These are phyloP conservation scores for Nomada fabriciana DNA, from an alignment of 2,888 invertebrate species.

Conservation along the genomic window DNA sequence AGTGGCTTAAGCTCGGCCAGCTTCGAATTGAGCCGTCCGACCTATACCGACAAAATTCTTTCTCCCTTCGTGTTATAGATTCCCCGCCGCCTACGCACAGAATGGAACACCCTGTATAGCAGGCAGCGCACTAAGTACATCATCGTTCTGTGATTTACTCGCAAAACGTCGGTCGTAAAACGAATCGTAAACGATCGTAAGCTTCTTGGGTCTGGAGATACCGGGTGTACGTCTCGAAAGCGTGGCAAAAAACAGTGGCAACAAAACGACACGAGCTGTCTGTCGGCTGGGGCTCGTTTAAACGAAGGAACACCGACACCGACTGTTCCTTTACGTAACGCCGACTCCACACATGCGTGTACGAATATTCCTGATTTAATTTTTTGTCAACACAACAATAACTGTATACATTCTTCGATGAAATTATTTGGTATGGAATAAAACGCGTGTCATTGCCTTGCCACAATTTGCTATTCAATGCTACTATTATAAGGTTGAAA, in stretches of 20 bases:
- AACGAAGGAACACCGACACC: not conserved
- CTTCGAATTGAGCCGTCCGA: conserved; percentile 19
- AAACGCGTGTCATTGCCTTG: too few relatives aligned
- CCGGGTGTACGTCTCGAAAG: not conserved
- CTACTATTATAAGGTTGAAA: too few relatives aligned
- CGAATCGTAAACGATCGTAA: conserved; percentile 40
- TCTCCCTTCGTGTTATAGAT: not conserved
- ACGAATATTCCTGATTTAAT: too few relatives aligned
- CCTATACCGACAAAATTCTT: conserved; percentile 14
- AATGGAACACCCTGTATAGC: not conserved
- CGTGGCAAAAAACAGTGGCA: conserved; percentile 12
- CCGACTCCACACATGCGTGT: conserved; percentile 20
- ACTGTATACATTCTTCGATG: too few relatives aligned
- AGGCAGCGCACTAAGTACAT: conserved; percentile 1
- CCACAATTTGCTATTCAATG: too few relatives aligned
- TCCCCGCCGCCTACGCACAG: not conserved
- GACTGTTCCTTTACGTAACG: not conserved
- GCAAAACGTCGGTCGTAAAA: conserved; percentile 18
- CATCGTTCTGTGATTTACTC: conserved; percentile 42
- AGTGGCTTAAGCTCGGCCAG: not conserved
- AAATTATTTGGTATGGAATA: too few relatives aligned
- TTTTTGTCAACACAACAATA: too few relatives aligned
- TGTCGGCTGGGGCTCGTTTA: conserved; percentile 11
- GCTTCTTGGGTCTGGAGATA: not conserved
- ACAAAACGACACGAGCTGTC: not conserved